Percentiles rank a stretch among this genome's conserved stretches.
phyloP scores from a whole-genome alignment of 1,140 invertebrate genomes.

The Scaptomyza pallida region DNA sequence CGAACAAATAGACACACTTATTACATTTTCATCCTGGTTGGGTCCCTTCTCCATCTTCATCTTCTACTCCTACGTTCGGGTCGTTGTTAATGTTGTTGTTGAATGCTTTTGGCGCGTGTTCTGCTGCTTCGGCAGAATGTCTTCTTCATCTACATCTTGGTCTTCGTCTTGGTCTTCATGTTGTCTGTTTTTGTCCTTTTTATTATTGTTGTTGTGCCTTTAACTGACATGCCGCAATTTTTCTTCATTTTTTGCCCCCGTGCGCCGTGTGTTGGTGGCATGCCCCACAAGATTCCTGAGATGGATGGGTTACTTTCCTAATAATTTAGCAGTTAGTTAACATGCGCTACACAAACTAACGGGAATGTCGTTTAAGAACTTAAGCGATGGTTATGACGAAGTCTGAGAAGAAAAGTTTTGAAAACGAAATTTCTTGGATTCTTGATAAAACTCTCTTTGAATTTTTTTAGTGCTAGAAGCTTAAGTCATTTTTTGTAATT shows the following conservation, averaged over 20 bases:
- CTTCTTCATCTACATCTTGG: too few species aligned
- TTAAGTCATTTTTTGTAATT: too few species aligned
- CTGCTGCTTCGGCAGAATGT: conserved; percentile 54
- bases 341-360: conserved; percentile 54
- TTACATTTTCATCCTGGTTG: conserved; percentile 72
- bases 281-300: conserved; percentile 39
- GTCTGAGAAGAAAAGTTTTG: not conserved
- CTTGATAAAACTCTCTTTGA: too few species aligned
- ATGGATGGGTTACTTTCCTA: conserved; percentile 75
- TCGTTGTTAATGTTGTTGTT: conserved; percentile 57
- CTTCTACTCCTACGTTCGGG: not conserved
- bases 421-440: too few species aligned
- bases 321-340: conserved; percentile 80
- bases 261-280: conserved; percentile 34
- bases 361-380: conserved; percentile 15
- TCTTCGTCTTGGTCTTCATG: too few species aligned
- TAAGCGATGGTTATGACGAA: conserved; percentile 4
- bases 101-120: conserved; percentile 76
- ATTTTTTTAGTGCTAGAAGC: too few species aligned
- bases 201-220: conserved; percentile 71
- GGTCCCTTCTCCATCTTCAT: not conserved
- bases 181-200: conserved; percentile 70
- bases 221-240: conserved; percentile 77
- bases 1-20: conserved; percentile 82
- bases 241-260: conserved; percentile 71